phyloP scores from a whole-genome alignment of 2,888 invertebrate genomes.

The Drosophila vallismaia region DNA sequence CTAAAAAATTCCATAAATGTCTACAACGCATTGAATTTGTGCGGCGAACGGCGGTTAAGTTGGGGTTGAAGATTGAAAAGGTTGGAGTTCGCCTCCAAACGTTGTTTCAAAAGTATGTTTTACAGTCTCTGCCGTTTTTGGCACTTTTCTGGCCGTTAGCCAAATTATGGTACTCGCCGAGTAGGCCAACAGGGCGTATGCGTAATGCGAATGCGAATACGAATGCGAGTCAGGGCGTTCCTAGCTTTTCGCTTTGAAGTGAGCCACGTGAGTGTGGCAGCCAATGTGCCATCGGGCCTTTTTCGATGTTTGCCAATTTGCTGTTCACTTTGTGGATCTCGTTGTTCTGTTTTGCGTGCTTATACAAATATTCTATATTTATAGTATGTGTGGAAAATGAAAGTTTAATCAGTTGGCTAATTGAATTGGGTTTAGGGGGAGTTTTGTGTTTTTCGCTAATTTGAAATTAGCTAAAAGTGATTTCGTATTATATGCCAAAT shows the following conservation, averaged over 20 bases:
- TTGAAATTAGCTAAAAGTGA: neutral
- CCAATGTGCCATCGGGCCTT: conserved; percentile 29
- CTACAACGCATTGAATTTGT: conserved; percentile 58
- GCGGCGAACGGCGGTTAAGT: conserved; percentile 12
- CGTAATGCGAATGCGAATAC: conserved; percentile 44
- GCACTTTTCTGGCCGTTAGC: conserved; percentile 57
- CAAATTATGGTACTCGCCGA: conserved; percentile 27
- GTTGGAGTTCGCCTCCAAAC: conserved; percentile 3
- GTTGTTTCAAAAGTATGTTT: conserved; percentile 57
- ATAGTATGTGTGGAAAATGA: conserved; percentile 31
- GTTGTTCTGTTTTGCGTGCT: too few relatives aligned
- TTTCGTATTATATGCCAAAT: neutral
- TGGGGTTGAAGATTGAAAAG: neutral
- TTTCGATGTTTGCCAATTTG: conserved; percentile 4
- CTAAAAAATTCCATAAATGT: conserved; percentile 56
- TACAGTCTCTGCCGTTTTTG: conserved; percentile 49
- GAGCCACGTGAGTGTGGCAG: conserved; percentile 18
- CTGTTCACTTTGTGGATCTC: neutral
- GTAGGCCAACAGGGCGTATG: conserved; percentile 32
- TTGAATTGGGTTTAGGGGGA: conserved; percentile 21
- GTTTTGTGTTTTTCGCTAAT: neutral
- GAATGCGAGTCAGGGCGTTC: neutral
- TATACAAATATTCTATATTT: conserved; percentile 9
- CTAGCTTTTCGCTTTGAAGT: conserved; percentile 32
- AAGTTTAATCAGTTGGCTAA: conserved; percentile 33